Percentiles rank a stretch among this genome's conserved stretches.
Evolutionary conservation across 2,797 vertebrate species (phyloP).

Genomic region (Cynopterus sphinx): DNA sequence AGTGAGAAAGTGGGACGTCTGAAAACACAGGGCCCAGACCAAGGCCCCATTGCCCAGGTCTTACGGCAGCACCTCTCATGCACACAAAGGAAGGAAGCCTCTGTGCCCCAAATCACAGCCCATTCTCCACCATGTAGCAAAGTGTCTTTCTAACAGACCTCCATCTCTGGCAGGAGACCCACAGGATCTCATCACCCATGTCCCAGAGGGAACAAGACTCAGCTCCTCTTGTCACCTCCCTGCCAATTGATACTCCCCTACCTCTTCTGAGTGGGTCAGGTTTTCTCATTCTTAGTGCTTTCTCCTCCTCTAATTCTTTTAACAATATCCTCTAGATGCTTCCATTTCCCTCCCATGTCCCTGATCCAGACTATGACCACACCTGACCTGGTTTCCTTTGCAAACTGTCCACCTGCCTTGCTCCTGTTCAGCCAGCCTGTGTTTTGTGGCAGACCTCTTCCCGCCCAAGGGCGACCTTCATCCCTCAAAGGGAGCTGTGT

Average conservation of each 20-base stretch:
- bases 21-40: neutral
- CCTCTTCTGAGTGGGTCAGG: neutral
- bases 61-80: fast-evolving
- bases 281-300: neutral
- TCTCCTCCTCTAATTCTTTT: neutral
- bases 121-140: neutral
- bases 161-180: neutral
- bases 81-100: neutral
- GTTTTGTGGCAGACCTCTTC: neutral
- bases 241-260: too few species aligned
- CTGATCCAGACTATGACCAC: neutral
- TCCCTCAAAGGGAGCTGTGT: neutral
- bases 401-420: neutral
- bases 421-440: neutral
- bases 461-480: neutral
- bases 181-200: neutral
- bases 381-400: neutral
- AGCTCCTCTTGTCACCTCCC: neutral
- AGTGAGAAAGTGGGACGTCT: neutral
- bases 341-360: neutral
- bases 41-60: neutral
- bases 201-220: neutral
- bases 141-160: neutral
- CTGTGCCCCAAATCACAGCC: too few species aligned
- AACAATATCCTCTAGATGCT: neutral